Evolutionary conservation across 2,113 vertebrate species (phyloP).

Genomic region (Rostratula benghalensis): DNA sequence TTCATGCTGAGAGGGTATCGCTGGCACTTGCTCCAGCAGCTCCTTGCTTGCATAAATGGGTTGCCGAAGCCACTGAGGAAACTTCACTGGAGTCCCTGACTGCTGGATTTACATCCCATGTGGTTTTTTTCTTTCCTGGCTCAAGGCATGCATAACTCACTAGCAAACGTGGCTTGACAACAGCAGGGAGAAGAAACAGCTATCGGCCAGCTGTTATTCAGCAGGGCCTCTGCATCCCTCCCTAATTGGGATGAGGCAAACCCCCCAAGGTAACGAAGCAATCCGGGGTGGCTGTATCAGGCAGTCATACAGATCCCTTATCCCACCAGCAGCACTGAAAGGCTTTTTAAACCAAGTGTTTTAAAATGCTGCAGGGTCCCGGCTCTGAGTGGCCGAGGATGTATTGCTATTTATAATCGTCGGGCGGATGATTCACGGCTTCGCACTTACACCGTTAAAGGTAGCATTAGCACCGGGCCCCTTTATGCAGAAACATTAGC

Average conservation of each 20-base stretch:
- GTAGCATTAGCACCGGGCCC: constrained; percentile 40
- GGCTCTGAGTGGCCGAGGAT: not conserved
- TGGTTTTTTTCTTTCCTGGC: not conserved
- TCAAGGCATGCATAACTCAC: constrained; percentile 27
- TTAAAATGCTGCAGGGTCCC: not conserved
- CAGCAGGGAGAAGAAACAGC: not conserved
- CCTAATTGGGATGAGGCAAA: not conserved
- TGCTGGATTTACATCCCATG: not conserved
- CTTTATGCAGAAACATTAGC: constrained; percentile 31
- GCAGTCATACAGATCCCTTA: not conserved
- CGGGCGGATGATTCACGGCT: constrained; percentile 29
- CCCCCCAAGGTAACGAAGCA: not conserved
- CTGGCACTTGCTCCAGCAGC: not conserved
- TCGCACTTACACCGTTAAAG: constrained; percentile 42
- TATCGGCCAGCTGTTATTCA: not conserved
- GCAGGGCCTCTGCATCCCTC: not conserved
- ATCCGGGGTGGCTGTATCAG: not conserved
- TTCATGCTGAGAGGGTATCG: not conserved
- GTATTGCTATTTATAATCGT: constrained; percentile 22
- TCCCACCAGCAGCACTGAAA: not conserved
- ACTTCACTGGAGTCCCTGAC: not conserved
- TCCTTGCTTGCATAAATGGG: not conserved
- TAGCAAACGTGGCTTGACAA: not conserved
- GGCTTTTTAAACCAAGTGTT: not conserved
- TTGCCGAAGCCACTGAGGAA: not conserved